Base-by-base conservation (phyloP, 2,113 vertebrate genomes). In the Hippoglossus stenolepis region DNA sequence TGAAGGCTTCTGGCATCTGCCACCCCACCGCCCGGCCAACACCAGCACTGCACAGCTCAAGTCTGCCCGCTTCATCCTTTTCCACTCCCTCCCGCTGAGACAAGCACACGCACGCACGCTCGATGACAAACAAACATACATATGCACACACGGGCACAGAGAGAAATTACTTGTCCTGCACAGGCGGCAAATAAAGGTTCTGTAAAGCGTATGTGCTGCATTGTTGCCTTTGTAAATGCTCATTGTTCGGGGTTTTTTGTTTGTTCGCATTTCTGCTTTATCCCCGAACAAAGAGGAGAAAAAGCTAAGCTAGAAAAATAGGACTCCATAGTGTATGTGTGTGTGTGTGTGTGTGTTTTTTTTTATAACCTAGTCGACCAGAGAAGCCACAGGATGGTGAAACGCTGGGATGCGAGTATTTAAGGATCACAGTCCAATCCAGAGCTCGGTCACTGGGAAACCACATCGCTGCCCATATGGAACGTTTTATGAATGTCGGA, bases 1-100 rank as follows among this genome's bases (percentile, higher is more conserved):
- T 91, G 85, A 91, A 92, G 88, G 89, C 85, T 85, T 91, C 86
- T 94, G 93, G 92, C 91, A 77, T 83, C 86, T 88, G 87, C 83
- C 82, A 87, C 70, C 75, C 68, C 60, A 35, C 54, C 76, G 65
- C 75, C 65, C 60, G 77, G 88, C 89, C 91, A 92, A 85, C 83
- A 87, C 60, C 85, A 77, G 74, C 82, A 74, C 61, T 79, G 49
- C 81, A 47, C 17, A 20, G 65, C 87, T 87, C 77, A 73, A 68
- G 75, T 80, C 83, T 87, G 70, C 83, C 70, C 65, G 38, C 83
- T 88, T 84, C 82, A 90, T 90, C 78, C 71, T 62, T 66, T 73
- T 65, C 61, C 73, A 31, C 28, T 69, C 47, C 4, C 17, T 4
- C 61, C 83, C 76, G 68, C 86, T 21, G 78, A 71, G 75, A 83